Percentiles rank a stretch among this genome's conserved stretches.
Conservation (phyloP, 1,140 invertebrate genomes). For the Theocolax elegans region DNA sequence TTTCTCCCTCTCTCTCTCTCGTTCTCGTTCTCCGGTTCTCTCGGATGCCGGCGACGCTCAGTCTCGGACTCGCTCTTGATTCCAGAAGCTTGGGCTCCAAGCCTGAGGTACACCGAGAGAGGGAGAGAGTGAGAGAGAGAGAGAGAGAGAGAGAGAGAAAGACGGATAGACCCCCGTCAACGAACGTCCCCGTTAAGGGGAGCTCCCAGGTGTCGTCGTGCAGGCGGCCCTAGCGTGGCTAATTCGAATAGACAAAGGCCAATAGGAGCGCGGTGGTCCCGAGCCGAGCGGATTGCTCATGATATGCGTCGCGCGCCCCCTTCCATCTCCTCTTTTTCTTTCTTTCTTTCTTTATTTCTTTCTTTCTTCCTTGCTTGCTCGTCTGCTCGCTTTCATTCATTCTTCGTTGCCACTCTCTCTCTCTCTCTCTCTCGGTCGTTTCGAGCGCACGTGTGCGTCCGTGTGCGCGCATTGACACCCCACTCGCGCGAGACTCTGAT, state of each 20-base stretch:
- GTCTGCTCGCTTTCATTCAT: background rate
- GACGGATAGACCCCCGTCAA: background rate
- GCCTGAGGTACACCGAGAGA: background rate
- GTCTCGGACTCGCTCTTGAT: too few species aligned
- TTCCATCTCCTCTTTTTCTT: background rate
- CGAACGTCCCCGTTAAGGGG: background rate
- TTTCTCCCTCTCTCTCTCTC: background rate
- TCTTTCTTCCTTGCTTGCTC: background rate
- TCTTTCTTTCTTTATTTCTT: background rate
- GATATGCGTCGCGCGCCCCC: conserved; percentile 11
- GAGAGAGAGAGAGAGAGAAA: background rate
- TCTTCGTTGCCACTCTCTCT: background rate
- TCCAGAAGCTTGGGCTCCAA: background rate
- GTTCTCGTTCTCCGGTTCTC: background rate
- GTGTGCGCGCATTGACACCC: background rate
- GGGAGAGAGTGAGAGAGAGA: background rate
- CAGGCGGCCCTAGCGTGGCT: conserved; percentile 12
- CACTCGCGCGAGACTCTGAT: background rate
- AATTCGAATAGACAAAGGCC: conserved; percentile 22
- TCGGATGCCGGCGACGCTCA: background rate
- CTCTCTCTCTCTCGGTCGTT: background rate
- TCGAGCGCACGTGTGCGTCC: background rate
- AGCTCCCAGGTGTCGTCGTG: conserved; percentile 18
- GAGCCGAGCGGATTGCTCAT: conserved; percentile 1
- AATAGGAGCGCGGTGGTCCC: conserved; percentile 16